Percentiles rank a stretch among this genome's conserved stretches.
phyloP scores from a whole-genome alignment of 2,888 invertebrate species.

The Scelioninae gen. 1 region DNA sequence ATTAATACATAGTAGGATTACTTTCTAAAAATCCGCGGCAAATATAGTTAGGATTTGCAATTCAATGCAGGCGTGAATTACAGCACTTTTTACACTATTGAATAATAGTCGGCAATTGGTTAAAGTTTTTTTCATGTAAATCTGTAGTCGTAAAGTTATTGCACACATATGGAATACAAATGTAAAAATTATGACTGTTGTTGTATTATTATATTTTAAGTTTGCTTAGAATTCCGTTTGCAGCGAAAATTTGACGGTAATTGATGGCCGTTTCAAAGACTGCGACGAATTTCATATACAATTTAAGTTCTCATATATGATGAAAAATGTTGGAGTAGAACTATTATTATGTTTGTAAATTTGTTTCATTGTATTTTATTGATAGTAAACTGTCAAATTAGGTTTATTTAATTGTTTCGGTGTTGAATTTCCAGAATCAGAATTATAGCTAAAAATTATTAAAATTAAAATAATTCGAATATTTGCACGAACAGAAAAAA shows the following conservation, averaged over 20 bases:
- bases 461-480: too few species aligned
- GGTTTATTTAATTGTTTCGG: too few species aligned
- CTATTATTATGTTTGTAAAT: background rate
- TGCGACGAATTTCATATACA: background rate
- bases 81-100: slow-evolving; percentile 27
- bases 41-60: slow-evolving; percentile 51
- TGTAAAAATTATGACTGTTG: background rate
- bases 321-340: background rate
- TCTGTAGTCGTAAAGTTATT: slow-evolving; percentile 18
- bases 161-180: slow-evolving; percentile 25
- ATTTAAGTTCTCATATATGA: background rate
- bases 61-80: slow-evolving; percentile 44
- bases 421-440: too few species aligned
- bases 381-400: too few species aligned
- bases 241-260: slow-evolving; percentile 7
- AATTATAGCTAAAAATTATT: too few species aligned
- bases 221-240: slow-evolving; percentile 4
- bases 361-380: too few species aligned
- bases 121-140: slow-evolving; percentile 40
- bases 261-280: background rate
- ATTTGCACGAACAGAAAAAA: too few species aligned
- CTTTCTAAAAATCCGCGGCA: slow-evolving; percentile 35
- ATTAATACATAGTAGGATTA: slow-evolving; percentile 26
- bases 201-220: background rate
- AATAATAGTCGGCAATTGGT: slow-evolving; percentile 39